Evolutionary conservation across 2,888 invertebrate genomes (phyloP), one percentile per base, ranked within the genome.

Genomic region (Netelia melanura): DNA sequence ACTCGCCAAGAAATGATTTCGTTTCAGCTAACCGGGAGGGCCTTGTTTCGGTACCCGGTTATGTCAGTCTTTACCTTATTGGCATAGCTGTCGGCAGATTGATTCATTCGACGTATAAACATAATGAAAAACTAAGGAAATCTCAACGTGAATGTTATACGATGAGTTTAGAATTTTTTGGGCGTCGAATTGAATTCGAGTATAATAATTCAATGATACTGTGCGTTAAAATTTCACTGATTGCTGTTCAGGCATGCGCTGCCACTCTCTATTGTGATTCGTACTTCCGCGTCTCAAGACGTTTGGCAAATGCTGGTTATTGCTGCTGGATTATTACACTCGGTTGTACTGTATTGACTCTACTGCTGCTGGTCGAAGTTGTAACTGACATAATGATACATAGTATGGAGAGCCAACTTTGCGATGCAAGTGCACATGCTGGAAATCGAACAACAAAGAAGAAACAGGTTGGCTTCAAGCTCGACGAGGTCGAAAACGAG

Each of bases 11-110:
- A 82, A 95, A 95, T 77, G 91, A 92, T 77, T 94, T 98, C 48
- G 86, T 98, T 5, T 94, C 96, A 64, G 98, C 98, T 0, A 99
- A 99, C 94, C 96, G 98, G 81, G 99, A 99, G 94, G 99, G 99
- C 0, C 94, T 99, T 56, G 95, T 96, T 25, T 98, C 99, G 0
- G 95, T 96, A 54, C 94, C 97, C 0, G 99, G 99, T 1, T 99
- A 98, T 93, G 94, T 98, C 0, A 96, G 97, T 0, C 94, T 99
- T 5, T 98, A 98, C 93, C 94, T 98, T 81, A 95, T 96, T 86
- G 96, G 97, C 38, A 96, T 96, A 76, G 95, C 95, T 88, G 91
- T 97, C 75, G 97, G 96, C 58, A 93, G 94, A 86, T 91, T 95
- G 74, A 91, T 97, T 71, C 90, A 93, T 64, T 91, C 91, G 0